Evolutionary conservation across 2,113 vertebrate species (phyloP).

Genomic region (Hiodon alosoides): DNA sequence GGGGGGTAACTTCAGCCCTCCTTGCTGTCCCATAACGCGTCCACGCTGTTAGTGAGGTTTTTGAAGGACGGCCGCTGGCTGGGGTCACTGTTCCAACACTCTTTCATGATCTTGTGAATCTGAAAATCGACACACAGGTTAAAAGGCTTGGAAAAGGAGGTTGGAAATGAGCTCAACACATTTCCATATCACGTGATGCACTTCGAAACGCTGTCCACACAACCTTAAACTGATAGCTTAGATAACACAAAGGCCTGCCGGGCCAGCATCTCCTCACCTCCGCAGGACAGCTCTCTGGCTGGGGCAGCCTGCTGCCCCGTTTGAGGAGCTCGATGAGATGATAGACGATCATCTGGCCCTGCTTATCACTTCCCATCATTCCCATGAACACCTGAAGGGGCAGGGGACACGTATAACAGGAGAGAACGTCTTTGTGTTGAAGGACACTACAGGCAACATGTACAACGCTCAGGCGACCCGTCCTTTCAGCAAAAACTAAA

Average conservation of each 20-base stretch:
- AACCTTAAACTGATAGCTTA: not conserved
- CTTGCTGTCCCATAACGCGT: conserved; percentile 68
- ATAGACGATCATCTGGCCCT: conserved; percentile 98
- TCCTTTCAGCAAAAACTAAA: too few species aligned
- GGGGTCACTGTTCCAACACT: conserved; percentile 82
- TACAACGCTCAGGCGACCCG: too few species aligned
- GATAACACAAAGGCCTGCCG: not conserved
- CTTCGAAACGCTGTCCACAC: not conserved
- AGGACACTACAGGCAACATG: not conserved
- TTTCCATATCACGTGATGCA: not conserved
- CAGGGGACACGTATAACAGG: not conserved
- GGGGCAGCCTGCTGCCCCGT: conserved; percentile 76
- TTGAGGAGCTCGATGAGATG: conserved; percentile 91
- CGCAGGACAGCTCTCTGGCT: conserved; percentile 78
- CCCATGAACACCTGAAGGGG: conserved; percentile 88
- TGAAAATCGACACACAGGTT: conserved; percentile 43
- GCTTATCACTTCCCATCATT: conserved; percentile 93
- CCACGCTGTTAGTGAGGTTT: conserved; percentile 71
- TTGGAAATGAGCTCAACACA: not conserved
- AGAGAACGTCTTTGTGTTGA: not conserved
- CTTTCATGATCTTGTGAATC: conserved; percentile 81
- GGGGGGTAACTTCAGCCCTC: conserved; percentile 56
- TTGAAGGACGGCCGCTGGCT: conserved; percentile 75
- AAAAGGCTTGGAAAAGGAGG: conserved; percentile 10
- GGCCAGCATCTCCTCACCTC: conserved; percentile 64